Percentiles rank a stretch among this genome's conserved stretches.
phyloP scores from a whole-genome alignment of 2,113 vertebrate species.

The Crotalus horridus region DNA sequence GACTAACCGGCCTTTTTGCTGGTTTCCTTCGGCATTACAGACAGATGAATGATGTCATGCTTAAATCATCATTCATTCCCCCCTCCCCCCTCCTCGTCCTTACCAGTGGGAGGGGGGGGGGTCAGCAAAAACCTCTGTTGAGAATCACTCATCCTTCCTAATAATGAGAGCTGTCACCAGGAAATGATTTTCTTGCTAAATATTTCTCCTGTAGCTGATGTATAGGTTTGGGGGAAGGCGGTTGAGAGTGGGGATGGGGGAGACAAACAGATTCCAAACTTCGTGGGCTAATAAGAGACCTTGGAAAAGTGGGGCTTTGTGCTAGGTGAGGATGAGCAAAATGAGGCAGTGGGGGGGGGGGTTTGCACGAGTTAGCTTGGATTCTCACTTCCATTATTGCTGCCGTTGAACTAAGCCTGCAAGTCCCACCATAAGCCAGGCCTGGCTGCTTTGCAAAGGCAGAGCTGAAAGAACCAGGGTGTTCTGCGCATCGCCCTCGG shows the following conservation, averaged over 20 bases:
- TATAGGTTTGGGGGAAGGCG: constrained; percentile 67
- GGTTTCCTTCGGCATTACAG: background rate
- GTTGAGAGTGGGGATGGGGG: constrained; percentile 59
- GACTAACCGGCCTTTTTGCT: background rate
- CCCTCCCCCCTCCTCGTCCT: background rate
- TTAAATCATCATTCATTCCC: constrained; percentile 19
- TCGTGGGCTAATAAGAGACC: constrained; percentile 62
- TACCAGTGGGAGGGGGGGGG: constrained; percentile 22
- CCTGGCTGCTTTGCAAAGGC: background rate
- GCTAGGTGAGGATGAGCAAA: accelerated
- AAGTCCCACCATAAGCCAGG: background rate
- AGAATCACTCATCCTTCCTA: constrained; percentile 74
- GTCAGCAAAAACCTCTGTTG: constrained; percentile 61
- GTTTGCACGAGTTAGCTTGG: background rate
- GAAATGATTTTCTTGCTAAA: constrained; percentile 75
- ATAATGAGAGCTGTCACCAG: constrained; percentile 74
- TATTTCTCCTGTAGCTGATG: constrained; percentile 79
- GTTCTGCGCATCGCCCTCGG: background rate
- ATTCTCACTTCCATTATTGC: background rate
- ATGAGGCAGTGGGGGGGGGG: background rate
- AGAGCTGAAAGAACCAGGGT: background rate
- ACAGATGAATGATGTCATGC: background rate
- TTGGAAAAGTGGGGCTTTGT: constrained; percentile 49
- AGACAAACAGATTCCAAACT: constrained; percentile 42
- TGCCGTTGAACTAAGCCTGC: background rate